These are phyloP conservation scores for Meteorus colon DNA, from an alignment of 2,888 invertebrate genomes.

Conservation along the genomic window DNA sequence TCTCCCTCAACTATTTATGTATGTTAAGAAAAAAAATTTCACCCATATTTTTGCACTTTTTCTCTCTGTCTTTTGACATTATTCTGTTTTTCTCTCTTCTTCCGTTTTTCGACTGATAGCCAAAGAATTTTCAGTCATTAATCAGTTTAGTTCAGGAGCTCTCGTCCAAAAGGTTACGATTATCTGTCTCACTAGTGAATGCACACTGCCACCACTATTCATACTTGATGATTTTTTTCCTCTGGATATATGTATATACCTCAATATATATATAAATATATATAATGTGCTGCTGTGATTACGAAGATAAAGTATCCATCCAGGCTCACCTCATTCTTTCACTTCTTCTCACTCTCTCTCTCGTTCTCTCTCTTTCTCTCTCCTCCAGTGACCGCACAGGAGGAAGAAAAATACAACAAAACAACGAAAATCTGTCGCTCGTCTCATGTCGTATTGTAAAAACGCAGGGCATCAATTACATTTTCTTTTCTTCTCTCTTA, in stretches of 20 bases:
- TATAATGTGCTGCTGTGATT: constrained; percentile 35
- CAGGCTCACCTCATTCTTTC: constrained; percentile 15
- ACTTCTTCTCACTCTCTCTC: not conserved
- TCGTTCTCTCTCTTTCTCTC: not conserved
- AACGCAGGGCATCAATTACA: constrained; percentile 48
- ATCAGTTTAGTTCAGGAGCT: constrained; percentile 47
- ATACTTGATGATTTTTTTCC: constrained; percentile 28
- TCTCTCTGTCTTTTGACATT: not conserved
- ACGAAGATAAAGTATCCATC: constrained; percentile 44
- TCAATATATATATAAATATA: constrained; percentile 14
- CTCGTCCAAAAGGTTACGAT: constrained; percentile 7
- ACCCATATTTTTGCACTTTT: constrained; percentile 11
- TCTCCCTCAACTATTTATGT: not conserved
- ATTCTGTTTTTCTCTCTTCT: constrained; percentile 24
- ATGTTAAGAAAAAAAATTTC: not conserved
- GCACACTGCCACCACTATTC: constrained; percentile 17
- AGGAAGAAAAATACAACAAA: not conserved
- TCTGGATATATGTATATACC: constrained; percentile 24
- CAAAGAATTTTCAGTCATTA: constrained; percentile 52
- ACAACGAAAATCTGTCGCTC: constrained; percentile 20
- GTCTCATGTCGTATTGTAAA: constrained; percentile 29
- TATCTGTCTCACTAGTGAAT: constrained; percentile 35
- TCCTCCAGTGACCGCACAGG: constrained; percentile 33
- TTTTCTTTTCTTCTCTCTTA: constrained; percentile 38
- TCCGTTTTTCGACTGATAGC: constrained; percentile 30